Conservation (phyloP, 1,140 invertebrate species). For the Zaprionus lachaisei region DNA sequence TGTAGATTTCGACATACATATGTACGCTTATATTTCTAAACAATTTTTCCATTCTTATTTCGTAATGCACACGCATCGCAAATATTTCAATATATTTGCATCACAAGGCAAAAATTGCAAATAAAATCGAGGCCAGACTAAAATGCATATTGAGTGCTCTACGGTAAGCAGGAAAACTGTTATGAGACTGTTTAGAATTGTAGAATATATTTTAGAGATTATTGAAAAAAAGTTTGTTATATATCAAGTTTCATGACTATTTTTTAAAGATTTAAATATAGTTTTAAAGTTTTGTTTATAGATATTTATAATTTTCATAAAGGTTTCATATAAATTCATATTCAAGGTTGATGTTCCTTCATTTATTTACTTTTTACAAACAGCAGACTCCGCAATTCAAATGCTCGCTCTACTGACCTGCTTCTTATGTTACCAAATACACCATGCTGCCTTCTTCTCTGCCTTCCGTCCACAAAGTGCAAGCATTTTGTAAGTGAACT, state of each 20-base stretch:
- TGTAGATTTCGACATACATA: background rate
- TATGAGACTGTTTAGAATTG: background rate
- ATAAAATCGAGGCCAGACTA: background rate
- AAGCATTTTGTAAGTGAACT: constrained; percentile 25
- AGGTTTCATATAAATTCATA: too few species aligned
- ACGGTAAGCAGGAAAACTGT: background rate
- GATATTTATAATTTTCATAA: too few species aligned
- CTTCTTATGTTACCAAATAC: constrained; percentile 10
- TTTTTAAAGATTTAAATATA: too few species aligned
- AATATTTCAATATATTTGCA: constrained; percentile 62
- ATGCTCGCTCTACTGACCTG: constrained; percentile 15
- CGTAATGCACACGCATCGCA: constrained; percentile 40
- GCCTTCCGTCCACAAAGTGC: constrained; percentile 9
- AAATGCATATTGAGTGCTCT: constrained; percentile 26
- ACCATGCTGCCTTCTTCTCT: background rate
- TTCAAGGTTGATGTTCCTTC: background rate
- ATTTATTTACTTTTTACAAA: background rate
- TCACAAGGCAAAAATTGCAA: constrained; percentile 25
- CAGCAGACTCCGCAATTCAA: background rate
- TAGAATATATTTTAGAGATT: background rate
- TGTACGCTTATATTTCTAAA: constrained; percentile 49
- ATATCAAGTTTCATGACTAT: too few species aligned
- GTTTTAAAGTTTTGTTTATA: too few species aligned
- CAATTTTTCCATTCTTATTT: constrained; percentile 57
- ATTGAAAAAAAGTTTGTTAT: too few species aligned